A percentile compares a stretch with the other conserved stretches of the same genome.
Evolutionary conservation across 2,113 vertebrate species (phyloP).

Genomic region (Toxotes jaculatrix): DNA sequence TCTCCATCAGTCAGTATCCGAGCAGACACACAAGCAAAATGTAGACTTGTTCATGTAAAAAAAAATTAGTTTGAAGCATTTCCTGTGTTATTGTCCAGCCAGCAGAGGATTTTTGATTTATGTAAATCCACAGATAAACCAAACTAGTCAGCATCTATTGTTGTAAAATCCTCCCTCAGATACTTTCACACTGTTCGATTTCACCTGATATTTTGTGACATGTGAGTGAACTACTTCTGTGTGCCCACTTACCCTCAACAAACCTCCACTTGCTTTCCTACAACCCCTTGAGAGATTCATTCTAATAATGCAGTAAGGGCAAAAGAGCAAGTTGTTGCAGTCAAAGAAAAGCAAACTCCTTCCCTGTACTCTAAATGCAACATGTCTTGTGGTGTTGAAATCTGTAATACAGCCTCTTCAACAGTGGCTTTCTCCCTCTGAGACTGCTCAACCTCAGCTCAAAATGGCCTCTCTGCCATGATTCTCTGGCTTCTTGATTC

Average conservation of each 20-base stretch:
- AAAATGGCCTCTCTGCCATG: constrained; percentile 30
- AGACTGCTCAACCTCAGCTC: constrained; percentile 8
- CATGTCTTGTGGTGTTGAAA: constrained; percentile 58
- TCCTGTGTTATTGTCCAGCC: constrained; percentile 26
- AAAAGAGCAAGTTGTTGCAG: constrained; percentile 49
- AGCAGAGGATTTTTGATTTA: not conserved
- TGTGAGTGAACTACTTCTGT: not conserved
- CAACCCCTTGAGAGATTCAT: constrained; percentile 29
- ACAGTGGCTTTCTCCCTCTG: constrained; percentile 31
- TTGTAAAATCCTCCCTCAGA: not conserved
- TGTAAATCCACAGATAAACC: not conserved
- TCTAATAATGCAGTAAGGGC: not conserved
- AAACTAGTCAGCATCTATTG: constrained; percentile 8
- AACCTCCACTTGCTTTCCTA: constrained; percentile 10
- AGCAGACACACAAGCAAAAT: constrained; percentile 26
- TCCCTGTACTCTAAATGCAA: constrained; percentile 40
- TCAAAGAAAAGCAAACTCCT: constrained; percentile 52
- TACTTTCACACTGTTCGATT: not conserved
- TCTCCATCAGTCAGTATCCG: constrained; percentile 52
- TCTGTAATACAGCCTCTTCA: constrained; percentile 22
- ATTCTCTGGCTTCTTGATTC: constrained; percentile 11
- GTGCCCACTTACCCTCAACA: constrained; percentile 22
- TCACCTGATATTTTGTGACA: constrained; percentile 7
- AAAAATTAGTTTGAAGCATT: constrained; percentile 3
- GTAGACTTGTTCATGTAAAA: not conserved